Evolutionary conservation across 1,140 invertebrate species (phyloP).

Genomic region (Drosophila sp.): DNA sequence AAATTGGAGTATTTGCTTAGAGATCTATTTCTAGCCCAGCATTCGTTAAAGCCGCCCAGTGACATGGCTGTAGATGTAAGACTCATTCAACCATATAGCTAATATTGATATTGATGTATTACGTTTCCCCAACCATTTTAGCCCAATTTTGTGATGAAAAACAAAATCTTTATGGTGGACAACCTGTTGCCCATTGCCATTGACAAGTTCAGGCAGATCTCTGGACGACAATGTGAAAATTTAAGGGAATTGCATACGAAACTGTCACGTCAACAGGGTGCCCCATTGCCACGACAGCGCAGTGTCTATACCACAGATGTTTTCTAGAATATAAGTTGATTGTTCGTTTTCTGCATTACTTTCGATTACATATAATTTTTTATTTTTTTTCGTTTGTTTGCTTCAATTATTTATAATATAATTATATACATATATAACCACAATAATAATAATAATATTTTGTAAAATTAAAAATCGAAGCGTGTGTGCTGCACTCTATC

Average conservation of each 20-base stretch:
- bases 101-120: neutral
- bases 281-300: slow-evolving; percentile 76
- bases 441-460: slow-evolving; percentile 80
- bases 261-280: slow-evolving; percentile 65
- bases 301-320: slow-evolving; percentile 82
- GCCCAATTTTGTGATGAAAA: slow-evolving; percentile 81
- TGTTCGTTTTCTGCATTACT: slow-evolving; percentile 25
- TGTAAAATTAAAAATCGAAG: slow-evolving; percentile 82
- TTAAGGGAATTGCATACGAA: slow-evolving; percentile 63
- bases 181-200: slow-evolving; percentile 77
- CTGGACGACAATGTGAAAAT: slow-evolving; percentile 63
- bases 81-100: neutral
- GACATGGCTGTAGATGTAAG: slow-evolving; percentile 79
- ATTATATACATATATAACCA: slow-evolving; percentile 83
- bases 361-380: slow-evolving; percentile 82
- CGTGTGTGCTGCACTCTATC: slow-evolving; percentile 80
- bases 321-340: slow-evolving; percentile 49
- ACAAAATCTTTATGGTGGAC: slow-evolving; percentile 78
- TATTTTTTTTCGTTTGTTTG: slow-evolving; percentile 76
- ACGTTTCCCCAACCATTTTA: slow-evolving; percentile 23
- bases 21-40: slow-evolving; percentile 74
- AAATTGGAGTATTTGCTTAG: slow-evolving; percentile 68
- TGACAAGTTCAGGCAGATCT: slow-evolving; percentile 69
- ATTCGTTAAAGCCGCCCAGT: slow-evolving; percentile 68
- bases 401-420: slow-evolving; percentile 83